Percentiles rank a stretch among this genome's conserved stretches.
Conservation (phyloP, 2,797 vertebrate species). For the Tenualosa ilisha region DNA sequence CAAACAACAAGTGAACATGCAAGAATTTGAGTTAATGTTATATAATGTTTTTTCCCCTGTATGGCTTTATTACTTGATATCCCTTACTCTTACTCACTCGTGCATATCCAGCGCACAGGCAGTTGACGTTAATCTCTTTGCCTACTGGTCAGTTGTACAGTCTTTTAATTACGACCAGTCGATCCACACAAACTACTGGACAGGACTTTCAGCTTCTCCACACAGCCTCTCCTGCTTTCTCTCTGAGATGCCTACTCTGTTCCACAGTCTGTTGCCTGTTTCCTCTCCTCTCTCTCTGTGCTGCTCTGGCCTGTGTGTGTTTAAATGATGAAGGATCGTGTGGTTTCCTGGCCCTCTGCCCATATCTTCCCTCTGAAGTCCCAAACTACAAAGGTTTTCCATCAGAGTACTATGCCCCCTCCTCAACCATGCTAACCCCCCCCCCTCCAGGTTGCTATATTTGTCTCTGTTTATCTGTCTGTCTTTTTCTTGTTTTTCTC, state of each 20-base stretch:
- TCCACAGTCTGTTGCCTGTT: background rate
- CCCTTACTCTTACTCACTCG: background rate
- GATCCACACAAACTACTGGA: background rate
- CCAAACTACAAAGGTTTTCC: slow-evolving; percentile 51
- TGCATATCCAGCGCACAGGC: too few species aligned
- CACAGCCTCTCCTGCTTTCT: background rate
- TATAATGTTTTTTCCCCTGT: background rate
- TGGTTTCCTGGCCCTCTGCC: slow-evolving; percentile 51
- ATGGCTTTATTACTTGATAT: background rate
- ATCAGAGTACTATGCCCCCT: slow-evolving; percentile 55
- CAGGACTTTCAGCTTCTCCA: background rate
- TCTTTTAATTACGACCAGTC: background rate
- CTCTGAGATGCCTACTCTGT: background rate
- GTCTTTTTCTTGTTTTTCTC: background rate
- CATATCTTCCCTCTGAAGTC: slow-evolving; percentile 48
- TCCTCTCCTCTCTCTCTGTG: background rate
- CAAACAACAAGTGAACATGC: too few species aligned
- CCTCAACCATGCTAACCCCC: slow-evolving; percentile 29
- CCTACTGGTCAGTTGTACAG: background rate
- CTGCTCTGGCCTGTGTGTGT: slow-evolving; percentile 22
- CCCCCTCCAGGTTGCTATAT: background rate
- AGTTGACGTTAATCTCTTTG: background rate
- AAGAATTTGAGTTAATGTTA: background rate
- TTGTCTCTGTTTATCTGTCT: background rate
- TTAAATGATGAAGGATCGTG: slow-evolving; percentile 38